Evolutionary conservation across 92 coral and sea anemone species (phyloP).

Genomic region (Porites divaricata): DNA sequence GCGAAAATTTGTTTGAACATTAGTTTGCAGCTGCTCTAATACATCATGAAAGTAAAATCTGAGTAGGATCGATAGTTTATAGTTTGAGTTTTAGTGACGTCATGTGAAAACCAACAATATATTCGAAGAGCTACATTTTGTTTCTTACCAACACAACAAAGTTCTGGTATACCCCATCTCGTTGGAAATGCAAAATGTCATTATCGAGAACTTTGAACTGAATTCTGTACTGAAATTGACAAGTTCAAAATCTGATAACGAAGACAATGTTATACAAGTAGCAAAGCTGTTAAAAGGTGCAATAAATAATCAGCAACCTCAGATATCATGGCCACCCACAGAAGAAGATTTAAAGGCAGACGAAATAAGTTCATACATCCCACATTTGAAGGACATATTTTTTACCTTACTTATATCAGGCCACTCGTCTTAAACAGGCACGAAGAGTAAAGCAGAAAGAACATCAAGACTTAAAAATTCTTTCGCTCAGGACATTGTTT

Average conservation of each 20-base stretch:
- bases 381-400: background rate
- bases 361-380: background rate
- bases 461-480: background rate
- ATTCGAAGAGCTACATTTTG: constrained; percentile 56
- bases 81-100: too few relatives aligned
- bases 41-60: too few relatives aligned
- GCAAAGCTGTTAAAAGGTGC: constrained; percentile 10
- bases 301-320: background rate
- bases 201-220: constrained; percentile 25
- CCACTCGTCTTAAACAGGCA: background rate
- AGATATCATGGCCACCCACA: background rate
- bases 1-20: too few relatives aligned
- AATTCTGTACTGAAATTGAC: constrained; percentile 10
- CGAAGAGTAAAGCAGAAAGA: background rate
- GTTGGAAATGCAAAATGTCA: constrained; percentile 26
- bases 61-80: too few relatives aligned
- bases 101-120: too few relatives aligned
- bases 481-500: background rate
- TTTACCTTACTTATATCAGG: background rate
- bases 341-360: background rate
- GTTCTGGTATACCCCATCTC: constrained; percentile 31
- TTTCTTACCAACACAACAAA: constrained; percentile 58
- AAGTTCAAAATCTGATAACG: constrained; percentile 10
- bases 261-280: constrained; percentile 33
- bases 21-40: too few relatives aligned